Conservation (phyloP, 2,888 invertebrate species). For the Ceriagrion tenellum region DNA sequence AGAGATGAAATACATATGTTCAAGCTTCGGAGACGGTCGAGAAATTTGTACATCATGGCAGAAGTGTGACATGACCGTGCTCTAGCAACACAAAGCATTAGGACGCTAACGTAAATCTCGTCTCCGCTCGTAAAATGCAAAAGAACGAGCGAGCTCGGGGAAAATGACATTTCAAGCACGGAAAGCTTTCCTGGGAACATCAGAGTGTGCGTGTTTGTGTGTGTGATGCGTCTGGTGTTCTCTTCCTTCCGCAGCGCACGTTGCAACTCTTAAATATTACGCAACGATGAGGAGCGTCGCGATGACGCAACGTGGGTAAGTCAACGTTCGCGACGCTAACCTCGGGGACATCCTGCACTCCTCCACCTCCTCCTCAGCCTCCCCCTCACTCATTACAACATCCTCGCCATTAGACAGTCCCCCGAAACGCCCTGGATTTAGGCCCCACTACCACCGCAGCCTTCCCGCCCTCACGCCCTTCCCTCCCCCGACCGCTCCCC, state of each 20-base stretch:
- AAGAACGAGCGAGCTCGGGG: neutral
- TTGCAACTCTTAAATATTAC: neutral
- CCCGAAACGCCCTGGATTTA: neutral
- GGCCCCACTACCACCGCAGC: neutral
- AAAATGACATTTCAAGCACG: neutral
- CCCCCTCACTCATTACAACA: neutral
- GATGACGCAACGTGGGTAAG: neutral
- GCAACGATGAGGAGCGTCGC: neutral
- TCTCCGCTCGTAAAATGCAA: neutral
- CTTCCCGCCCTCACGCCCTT: neutral
- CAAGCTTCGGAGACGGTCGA: too few species aligned
- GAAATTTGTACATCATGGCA: too few species aligned
- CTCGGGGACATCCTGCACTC: neutral
- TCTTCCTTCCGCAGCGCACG: neutral
- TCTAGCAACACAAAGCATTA: neutral
- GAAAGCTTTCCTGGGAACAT: neutral
- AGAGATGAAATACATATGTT: too few species aligned
- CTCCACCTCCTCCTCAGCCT: neutral
- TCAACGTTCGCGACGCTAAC: neutral
- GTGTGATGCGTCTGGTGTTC: neutral
- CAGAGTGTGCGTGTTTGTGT: neutral
- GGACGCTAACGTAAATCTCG: neutral
- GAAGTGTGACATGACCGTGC: neutral
- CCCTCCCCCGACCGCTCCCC: neutral
- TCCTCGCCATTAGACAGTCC: neutral